These are phyloP conservation scores for Danaus plexippus DNA, from an alignment of 1,140 invertebrate genomes.

Conservation along the genomic window DNA sequence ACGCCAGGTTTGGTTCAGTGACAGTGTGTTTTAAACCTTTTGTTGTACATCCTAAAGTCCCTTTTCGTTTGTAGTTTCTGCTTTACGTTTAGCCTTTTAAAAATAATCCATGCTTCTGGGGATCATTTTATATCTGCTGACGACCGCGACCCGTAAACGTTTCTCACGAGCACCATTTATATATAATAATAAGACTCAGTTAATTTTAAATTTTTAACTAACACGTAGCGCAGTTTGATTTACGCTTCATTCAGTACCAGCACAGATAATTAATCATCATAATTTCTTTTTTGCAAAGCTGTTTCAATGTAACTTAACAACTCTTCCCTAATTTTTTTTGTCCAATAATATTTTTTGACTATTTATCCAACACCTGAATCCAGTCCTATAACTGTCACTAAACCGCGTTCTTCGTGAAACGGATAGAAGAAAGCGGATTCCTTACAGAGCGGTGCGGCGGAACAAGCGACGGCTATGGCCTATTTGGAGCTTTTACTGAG, in stretches of 20 bases:
- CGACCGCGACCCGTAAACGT: background rate
- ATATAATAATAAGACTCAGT: no score
- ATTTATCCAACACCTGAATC: conserved; percentile 12
- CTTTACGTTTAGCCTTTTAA: conserved; percentile 6
- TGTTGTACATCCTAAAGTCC: conserved; percentile 16
- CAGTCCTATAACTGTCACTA: conserved; percentile 33
- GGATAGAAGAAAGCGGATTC: conserved; percentile 63
- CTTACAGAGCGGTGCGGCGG: conserved; percentile 84
- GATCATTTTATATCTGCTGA: conserved; percentile 4
- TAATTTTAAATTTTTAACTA: conserved; percentile 3
- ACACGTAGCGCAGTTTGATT: conserved; percentile 3
- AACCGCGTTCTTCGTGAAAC: conserved; percentile 29
- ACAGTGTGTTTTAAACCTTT: conserved; percentile 24
- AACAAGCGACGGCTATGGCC: conserved; percentile 91
- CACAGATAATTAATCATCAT: background rate
- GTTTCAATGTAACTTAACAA: background rate
- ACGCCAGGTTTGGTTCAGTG: conserved; percentile 19
- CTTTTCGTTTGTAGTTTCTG: conserved; percentile 15
- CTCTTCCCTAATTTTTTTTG: no score
- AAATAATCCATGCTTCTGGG: conserved; percentile 1
- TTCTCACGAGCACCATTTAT: background rate
- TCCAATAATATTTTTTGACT: conserved; percentile 1
- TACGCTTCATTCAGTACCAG: background rate
- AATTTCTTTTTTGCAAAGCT: background rate
- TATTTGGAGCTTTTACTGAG: conserved; percentile 93